Base-by-base conservation (phyloP, 2,888 invertebrate genomes). In the Lasioglossum marginatum region DNA sequence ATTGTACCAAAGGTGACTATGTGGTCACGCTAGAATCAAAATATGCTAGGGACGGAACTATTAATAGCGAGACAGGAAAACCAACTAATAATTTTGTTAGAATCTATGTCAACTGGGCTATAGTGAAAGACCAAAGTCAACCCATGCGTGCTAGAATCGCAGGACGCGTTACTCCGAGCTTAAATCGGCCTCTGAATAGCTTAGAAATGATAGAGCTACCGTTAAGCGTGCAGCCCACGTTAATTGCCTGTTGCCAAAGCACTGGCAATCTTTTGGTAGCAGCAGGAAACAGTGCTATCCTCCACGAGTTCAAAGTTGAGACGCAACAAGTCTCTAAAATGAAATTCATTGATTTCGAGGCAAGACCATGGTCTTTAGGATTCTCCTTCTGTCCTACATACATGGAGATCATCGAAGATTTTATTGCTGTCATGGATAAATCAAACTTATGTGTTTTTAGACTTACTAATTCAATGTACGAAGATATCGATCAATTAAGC, bases 121-220 rank as follows among this genome's bases (percentile, higher is more conserved):
- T 92, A 72, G 96, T 95, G 93, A 96, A 95, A 63, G 95, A 94
- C 73, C 93, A 93, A 82, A 92, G 94, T 78, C 96, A 96, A 81
- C 96, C 96, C 0, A 96, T 97, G 96, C 95, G 97, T 82, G 97
- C 97, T 31, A 95, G 97, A 78, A 97, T 97, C 82, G 97, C 97
- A 4, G 97, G 97, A 1, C 95, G 97, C 91, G 97, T 97, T 0
- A 97, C 97, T 19, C 97, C 97, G 0, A 97, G 97, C 76, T 96
- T 96, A 16, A 96, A 96, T 88, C 96, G 97, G 83, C 96, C 96
- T 0, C 96, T 96, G 89, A 96, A 97, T 82, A 96, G 96, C 88
- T 95, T 97, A 77, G 97, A 97, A 94, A 97, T 97, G 96, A 97
- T 98, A 86, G 97, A 97, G 93, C 95, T 98, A 72, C 97, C 97